Evolutionary conservation across 1,140 invertebrate genomes (phyloP).

Genomic region (Drosophila eugracilis): DNA sequence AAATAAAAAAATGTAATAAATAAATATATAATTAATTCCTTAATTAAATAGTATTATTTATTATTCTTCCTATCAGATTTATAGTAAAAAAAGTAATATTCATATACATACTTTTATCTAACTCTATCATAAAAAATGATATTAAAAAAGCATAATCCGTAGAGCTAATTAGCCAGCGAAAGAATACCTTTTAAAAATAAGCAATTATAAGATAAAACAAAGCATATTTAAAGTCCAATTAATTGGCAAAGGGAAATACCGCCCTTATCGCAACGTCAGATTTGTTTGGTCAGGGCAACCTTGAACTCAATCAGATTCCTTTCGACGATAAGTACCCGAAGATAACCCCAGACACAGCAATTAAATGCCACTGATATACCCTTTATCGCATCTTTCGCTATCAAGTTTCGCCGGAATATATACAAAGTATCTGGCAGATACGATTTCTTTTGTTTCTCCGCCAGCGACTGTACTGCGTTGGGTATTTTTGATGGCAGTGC

Average conservation of each 20-base stretch:
- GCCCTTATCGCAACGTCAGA: slow-evolving; percentile 23
- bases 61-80: too few species aligned
- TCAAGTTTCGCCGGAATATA: slow-evolving; percentile 33
- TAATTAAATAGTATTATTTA: too few species aligned
- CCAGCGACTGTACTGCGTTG: slow-evolving; percentile 56
- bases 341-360: slow-evolving; percentile 16
- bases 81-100: too few species aligned
- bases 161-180: neutral
- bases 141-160: neutral
- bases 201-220: neutral
- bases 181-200: neutral
- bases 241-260: neutral
- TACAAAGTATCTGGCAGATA: slow-evolving; percentile 45
- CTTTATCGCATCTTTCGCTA: slow-evolving; percentile 29
- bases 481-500: neutral
- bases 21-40: too few species aligned
- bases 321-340: slow-evolving; percentile 18
- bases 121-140: neutral
- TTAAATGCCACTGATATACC: slow-evolving; percentile 22
- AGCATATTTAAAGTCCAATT: neutral
- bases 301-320: slow-evolving; percentile 42
- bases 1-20: too few species aligned
- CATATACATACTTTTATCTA: too few species aligned
- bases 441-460: slow-evolving; percentile 56
- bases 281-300: slow-evolving; percentile 10